These are phyloP conservation scores for Pentalonia nigronervosa DNA, from an alignment of 1,140 invertebrate species.

Conservation along the genomic window DNA sequence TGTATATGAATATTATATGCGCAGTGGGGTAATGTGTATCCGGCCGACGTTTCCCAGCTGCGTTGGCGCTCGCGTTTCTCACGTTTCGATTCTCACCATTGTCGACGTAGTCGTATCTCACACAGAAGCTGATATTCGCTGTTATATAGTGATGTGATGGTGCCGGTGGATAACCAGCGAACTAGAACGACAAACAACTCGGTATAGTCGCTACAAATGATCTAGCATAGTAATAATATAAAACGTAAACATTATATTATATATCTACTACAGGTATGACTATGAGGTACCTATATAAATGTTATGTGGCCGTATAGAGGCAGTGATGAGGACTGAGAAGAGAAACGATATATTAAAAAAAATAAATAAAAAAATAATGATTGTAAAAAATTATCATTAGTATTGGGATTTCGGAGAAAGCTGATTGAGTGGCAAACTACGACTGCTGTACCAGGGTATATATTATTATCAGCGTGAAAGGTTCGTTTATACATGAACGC, in stretches of 20 bases:
- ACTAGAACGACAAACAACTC: slow-evolving; percentile 41
- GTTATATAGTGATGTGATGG: background rate
- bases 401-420: background rate
- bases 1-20: background rate
- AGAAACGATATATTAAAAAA: background rate
- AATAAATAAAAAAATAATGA: background rate
- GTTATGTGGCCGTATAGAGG: background rate
- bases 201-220: background rate
- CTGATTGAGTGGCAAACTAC: background rate
- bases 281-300: background rate
- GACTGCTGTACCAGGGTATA: background rate
- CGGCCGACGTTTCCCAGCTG: slow-evolving; percentile 44
- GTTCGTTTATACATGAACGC: background rate
- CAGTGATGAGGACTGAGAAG: background rate
- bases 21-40: slow-evolving; percentile 21
- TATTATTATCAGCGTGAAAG: background rate
- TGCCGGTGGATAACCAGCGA: background rate
- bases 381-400: background rate
- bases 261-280: background rate
- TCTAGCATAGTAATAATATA: background rate
- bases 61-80: background rate
- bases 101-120: background rate
- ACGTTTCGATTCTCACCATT: slow-evolving; percentile 57
- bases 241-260: background rate
- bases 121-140: background rate